Evolutionary conservation across 1,140 invertebrate species (phyloP).

Genomic region (Drosophila nigromelanica): DNA sequence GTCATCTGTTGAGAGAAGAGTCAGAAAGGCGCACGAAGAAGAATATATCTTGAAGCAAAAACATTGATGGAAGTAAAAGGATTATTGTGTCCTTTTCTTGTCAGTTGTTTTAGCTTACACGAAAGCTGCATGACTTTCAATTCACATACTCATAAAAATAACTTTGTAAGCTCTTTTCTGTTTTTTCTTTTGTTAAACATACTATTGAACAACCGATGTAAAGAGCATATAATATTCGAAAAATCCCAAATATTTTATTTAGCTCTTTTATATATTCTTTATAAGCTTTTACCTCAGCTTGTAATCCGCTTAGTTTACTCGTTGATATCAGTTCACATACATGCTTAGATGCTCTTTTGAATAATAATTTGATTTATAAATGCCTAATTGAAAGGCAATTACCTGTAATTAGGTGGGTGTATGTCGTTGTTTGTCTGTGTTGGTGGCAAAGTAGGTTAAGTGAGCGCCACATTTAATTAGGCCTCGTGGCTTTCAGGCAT

Average conservation of each 20-base stretch:
- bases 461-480: slow-evolving; percentile 72
- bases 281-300: neutral
- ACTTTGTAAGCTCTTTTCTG: too few species aligned
- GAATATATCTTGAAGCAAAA: neutral
- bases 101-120: too few species aligned
- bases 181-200: too few species aligned
- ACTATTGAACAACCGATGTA: too few species aligned
- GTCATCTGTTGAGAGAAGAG: neutral
- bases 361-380: slow-evolving; percentile 15
- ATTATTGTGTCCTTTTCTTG: too few species aligned
- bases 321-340: neutral
- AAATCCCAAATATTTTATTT: too few species aligned
- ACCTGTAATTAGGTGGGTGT: slow-evolving; percentile 73
- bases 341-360: neutral
- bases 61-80: too few species aligned
- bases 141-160: too few species aligned
- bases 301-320: neutral
- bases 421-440: slow-evolving; percentile 42
- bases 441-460: slow-evolving; percentile 53
- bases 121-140: too few species aligned
- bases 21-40: neutral
- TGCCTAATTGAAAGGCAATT: slow-evolving; percentile 78
- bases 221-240: too few species aligned
- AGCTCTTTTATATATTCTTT: neutral
- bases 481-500: slow-evolving; percentile 18